These are phyloP conservation scores for Sebastes cheni DNA, from an alignment of 2,797 vertebrate genomes.

Conservation along the genomic window DNA sequence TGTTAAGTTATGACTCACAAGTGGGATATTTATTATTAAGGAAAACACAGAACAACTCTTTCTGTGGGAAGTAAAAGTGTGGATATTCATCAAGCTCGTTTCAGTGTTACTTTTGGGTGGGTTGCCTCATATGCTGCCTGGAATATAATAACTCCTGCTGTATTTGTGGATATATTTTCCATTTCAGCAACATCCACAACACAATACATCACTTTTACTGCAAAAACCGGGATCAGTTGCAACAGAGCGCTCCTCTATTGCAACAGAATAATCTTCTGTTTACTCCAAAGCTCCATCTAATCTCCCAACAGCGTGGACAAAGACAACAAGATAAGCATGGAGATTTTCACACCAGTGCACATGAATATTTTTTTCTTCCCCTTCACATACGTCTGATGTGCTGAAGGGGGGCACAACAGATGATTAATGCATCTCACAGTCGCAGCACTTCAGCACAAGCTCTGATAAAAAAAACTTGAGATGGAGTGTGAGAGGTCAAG, in stretches of 20 bases:
- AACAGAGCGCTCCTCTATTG: slow-evolving; percentile 29
- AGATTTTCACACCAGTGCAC: slow-evolving; percentile 36
- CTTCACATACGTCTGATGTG: slow-evolving; percentile 10
- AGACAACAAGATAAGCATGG: slow-evolving; percentile 34
- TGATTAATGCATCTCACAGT: slow-evolving; percentile 63
- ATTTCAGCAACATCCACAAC: slow-evolving; percentile 25
- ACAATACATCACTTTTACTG: slow-evolving; percentile 23
- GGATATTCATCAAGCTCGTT: slow-evolving; percentile 15
- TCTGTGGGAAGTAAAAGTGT: background rate
- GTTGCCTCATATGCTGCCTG: background rate
- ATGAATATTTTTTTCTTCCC: slow-evolving; percentile 28
- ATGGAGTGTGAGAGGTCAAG: slow-evolving; percentile 65
- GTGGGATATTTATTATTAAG: slow-evolving; percentile 17
- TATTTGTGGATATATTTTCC: slow-evolving; percentile 2
- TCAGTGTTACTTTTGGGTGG: slow-evolving; percentile 7
- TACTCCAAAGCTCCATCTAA: slow-evolving; percentile 37
- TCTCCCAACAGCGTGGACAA: slow-evolving; percentile 39
- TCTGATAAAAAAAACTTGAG: slow-evolving; percentile 44
- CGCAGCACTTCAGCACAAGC: slow-evolving; percentile 48
- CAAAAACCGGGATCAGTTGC: slow-evolving; percentile 10
- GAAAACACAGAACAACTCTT: slow-evolving; percentile 14
- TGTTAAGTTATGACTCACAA: slow-evolving; percentile 14
- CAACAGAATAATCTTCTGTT: slow-evolving; percentile 40
- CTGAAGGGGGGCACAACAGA: slow-evolving; percentile 3
- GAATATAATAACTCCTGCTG: background rate